Evolutionary conservation across 2,113 vertebrate genomes (phyloP).

Genomic region (Myiopsitta monachus): DNA sequence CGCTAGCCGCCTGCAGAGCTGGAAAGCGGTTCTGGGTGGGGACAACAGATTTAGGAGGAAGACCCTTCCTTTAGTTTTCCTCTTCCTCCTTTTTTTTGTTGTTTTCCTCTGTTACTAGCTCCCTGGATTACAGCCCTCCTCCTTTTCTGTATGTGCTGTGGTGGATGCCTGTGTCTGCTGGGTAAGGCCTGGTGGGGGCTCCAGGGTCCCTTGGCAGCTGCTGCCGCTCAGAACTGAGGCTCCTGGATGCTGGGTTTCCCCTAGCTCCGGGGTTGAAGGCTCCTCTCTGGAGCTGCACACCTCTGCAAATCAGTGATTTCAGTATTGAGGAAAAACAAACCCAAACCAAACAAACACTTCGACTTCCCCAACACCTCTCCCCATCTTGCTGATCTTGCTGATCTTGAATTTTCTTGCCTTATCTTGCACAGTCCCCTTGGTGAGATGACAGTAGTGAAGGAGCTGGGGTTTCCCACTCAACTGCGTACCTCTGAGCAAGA

Average conservation of each 20-base stretch:
- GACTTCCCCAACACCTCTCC: not conserved
- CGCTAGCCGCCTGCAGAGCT: not conserved
- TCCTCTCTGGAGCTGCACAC: too few relatives aligned
- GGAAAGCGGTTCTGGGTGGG: not conserved
- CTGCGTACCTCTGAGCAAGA: not conserved
- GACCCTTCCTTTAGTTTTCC: not conserved
- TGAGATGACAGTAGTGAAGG: not conserved
- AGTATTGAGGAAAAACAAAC: not conserved
- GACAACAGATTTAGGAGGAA: not conserved
- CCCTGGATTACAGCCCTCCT: too few relatives aligned
- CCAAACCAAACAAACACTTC: not conserved
- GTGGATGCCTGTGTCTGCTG: not conserved
- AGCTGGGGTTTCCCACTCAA: not conserved
- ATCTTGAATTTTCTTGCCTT: not conserved
- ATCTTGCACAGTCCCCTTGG: fast-evolving
- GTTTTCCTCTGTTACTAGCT: not conserved
- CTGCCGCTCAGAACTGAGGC: not conserved
- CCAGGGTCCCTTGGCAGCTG: too few relatives aligned
- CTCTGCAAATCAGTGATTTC: not conserved
- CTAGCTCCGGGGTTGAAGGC: not conserved
- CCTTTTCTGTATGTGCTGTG: not conserved
- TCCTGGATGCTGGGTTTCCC: not conserved
- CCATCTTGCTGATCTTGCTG: not conserved
- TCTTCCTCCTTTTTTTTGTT: not conserved
- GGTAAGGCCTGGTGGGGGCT: too few relatives aligned